Conservation (phyloP, 2,888 invertebrate genomes). For the Agrilus mali region DNA sequence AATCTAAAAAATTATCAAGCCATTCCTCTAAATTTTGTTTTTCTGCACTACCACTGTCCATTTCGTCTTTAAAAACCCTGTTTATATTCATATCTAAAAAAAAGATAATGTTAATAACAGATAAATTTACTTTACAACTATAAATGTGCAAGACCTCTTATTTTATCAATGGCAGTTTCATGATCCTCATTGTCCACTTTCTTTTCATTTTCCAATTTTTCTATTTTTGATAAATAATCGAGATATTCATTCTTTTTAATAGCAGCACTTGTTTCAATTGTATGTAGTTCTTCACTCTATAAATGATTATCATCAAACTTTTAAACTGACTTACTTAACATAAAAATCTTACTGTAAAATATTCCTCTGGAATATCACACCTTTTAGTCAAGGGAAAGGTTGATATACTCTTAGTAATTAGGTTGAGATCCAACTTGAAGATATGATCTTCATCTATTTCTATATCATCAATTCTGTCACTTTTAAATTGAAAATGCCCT, state of each 20-base stretch:
- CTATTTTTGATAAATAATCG: slow-evolving; percentile 3
- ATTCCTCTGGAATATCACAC: slow-evolving; percentile 11
- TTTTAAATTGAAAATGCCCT: slow-evolving; percentile 19
- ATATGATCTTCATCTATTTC: slow-evolving; percentile 10
- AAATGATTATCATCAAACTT: slow-evolving; percentile 1
- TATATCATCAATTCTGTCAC: slow-evolving; percentile 11
- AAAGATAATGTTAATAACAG: neutral
- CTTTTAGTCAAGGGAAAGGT: slow-evolving; percentile 12
- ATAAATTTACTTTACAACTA: too few relatives aligned
- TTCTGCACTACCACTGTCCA: slow-evolving; percentile 1
- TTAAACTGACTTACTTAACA: neutral
- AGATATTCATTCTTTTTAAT: neutral
- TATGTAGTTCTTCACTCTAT: slow-evolving; percentile 8
- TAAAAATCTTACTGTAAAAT: slow-evolving; percentile 11
- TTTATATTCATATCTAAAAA: neutral
- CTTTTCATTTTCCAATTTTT: neutral
- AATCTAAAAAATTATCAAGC: slow-evolving; percentile 22
- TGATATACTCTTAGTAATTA: slow-evolving; percentile 10
- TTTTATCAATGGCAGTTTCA: neutral
- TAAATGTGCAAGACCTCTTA: neutral
- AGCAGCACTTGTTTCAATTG: slow-evolving; percentile 5
- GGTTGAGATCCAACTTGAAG: slow-evolving; percentile 13
- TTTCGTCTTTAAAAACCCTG: neutral
- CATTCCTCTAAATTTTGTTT: slow-evolving; percentile 18
- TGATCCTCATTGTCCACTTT: neutral